Conservation (phyloP, 2,888 invertebrate species). For the Polylopha cassiicola region DNA sequence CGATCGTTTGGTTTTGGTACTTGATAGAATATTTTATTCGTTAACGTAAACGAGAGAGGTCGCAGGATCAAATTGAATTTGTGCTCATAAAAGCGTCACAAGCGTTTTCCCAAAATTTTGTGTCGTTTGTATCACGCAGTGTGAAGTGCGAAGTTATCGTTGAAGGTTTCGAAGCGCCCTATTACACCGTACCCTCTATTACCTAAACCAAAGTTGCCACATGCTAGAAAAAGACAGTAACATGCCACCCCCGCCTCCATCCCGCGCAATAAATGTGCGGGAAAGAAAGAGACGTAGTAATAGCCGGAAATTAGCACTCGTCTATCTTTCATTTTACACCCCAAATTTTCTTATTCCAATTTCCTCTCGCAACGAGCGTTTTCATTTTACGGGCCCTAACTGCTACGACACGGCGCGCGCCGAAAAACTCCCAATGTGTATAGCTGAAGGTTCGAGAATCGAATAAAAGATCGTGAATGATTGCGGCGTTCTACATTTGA, state of each 20-base stretch:
- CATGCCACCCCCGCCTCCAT: slow-evolving; percentile 52
- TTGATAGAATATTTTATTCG: too few species aligned
- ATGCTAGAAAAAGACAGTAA: slow-evolving; percentile 66
- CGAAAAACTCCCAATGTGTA: slow-evolving; percentile 28
- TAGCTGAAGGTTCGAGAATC: slow-evolving; percentile 35
- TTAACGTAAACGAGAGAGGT: slow-evolving; percentile 1
- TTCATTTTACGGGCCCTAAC: slow-evolving; percentile 52
- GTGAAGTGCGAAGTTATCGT: slow-evolving; percentile 25
- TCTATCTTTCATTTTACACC: slow-evolving; percentile 87
- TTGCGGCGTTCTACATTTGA: slow-evolving; percentile 53
- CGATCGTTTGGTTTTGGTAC: too few species aligned
- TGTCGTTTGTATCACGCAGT: slow-evolving; percentile 20
- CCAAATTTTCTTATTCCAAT: slow-evolving; percentile 88
- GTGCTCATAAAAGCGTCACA: slow-evolving; percentile 17
- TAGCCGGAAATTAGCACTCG: slow-evolving; percentile 84
- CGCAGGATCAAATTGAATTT: slow-evolving; percentile 19
- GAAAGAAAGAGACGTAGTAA: slow-evolving; percentile 76
- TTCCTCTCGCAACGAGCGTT: slow-evolving; percentile 73
- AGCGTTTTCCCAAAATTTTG: slow-evolving; percentile 15
- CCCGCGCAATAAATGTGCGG: slow-evolving; percentile 70
- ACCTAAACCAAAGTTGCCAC: slow-evolving; percentile 36
- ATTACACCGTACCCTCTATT: slow-evolving; percentile 35
- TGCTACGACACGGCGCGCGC: slow-evolving; percentile 23
- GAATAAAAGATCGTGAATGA: slow-evolving; percentile 24
- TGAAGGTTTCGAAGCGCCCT: slow-evolving; percentile 21